phyloP scores from a whole-genome alignment of 2,113 vertebrate genomes.

The Corythornis cristatus region DNA sequence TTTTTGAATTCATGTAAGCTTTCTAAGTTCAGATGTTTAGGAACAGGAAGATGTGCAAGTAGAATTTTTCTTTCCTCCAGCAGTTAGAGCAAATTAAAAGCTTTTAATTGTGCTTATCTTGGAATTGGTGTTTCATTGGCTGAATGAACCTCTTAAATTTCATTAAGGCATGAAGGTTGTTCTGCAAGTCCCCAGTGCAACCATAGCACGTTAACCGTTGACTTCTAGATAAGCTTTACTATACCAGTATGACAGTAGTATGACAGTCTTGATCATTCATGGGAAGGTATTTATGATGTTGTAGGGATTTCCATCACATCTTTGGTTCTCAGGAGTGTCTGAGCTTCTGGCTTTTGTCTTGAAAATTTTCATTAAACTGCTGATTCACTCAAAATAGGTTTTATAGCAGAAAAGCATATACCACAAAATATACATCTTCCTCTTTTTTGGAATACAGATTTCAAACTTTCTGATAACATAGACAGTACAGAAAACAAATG shows the following conservation, averaged over 20 bases:
- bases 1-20: slow-evolving; percentile 22
- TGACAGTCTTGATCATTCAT: background rate
- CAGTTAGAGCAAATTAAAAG: background rate
- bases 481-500: slow-evolving; percentile 3
- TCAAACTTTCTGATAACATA: background rate
- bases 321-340: background rate
- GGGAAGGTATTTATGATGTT: background rate
- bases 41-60: slow-evolving; percentile 56
- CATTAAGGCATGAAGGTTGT: background rate
- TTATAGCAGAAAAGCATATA: background rate
- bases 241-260: background rate
- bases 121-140: background rate
- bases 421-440: background rate
- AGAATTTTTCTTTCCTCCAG: slow-evolving; percentile 50
- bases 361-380: background rate
- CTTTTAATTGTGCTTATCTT: background rate
- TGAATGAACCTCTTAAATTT: slow-evolving; percentile 17
- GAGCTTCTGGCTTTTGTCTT: slow-evolving; percentile 27
- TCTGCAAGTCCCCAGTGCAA: slow-evolving; percentile 14
- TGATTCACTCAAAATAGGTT: slow-evolving; percentile 23
- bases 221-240: slow-evolving; percentile 15
- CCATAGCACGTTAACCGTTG: background rate
- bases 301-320: background rate
- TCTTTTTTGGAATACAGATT: slow-evolving; percentile 13
- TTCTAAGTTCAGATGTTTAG: slow-evolving; percentile 54